A percentile compares a stretch with the other conserved stretches of the same genome.
phyloP scores from a whole-genome alignment of 2,888 invertebrate species.

The Pyrrhia umbra region DNA sequence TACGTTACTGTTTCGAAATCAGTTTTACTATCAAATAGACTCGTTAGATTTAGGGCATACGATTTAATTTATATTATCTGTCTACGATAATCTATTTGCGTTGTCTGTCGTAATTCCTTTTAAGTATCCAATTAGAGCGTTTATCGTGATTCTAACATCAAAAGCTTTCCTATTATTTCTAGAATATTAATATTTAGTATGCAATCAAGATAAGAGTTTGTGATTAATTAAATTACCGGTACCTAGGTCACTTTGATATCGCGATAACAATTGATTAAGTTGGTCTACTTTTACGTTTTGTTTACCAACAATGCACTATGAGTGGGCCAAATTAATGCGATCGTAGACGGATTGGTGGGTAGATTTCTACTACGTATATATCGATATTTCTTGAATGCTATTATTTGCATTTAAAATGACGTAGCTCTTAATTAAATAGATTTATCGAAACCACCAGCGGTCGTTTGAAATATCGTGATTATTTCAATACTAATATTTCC shows the following conservation, averaged over 20 bases:
- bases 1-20: conserved; percentile 36
- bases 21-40: conserved; percentile 16
- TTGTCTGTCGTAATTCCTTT: conserved; percentile 23
- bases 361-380: conserved; percentile 17
- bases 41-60: conserved; percentile 41
- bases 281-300: conserved; percentile 41
- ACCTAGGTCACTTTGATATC: conserved; percentile 27
- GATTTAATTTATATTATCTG: conserved; percentile 30
- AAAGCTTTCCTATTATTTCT: conserved; percentile 15
- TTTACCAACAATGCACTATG: conserved; percentile 44
- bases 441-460: not conserved
- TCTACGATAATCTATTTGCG: conserved; percentile 30
- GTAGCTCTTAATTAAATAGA: not conserved
- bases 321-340: conserved; percentile 29
- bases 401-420: conserved; percentile 1
- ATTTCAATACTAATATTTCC: conserved; percentile 4
- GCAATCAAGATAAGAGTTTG: conserved; percentile 15
- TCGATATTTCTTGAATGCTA: conserved; percentile 9
- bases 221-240: conserved; percentile 18
- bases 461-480: not conserved
- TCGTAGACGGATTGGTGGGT: conserved; percentile 8
- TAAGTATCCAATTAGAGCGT: conserved; percentile 15
- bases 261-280: conserved; percentile 25
- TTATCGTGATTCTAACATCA: conserved; percentile 7
- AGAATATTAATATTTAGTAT: conserved; percentile 3